Evolutionary conservation across 2,888 invertebrate genomes (phyloP), one percentile per base, ranked within the genome.

Genomic region (Criorhina ranunculi): DNA sequence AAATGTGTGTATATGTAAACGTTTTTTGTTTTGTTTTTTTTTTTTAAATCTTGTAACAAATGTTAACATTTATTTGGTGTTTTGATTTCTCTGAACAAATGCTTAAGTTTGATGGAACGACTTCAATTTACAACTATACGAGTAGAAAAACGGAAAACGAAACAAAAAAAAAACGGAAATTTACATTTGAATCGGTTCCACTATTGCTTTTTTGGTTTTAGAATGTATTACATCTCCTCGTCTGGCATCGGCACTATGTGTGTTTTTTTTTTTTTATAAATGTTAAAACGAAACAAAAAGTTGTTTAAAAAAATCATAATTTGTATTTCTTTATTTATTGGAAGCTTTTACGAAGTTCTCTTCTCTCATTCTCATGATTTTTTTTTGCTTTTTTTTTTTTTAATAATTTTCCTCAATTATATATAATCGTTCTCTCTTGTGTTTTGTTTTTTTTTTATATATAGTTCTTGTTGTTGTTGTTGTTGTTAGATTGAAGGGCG

Each of bases 401-500:
- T 55, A 49, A 62, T 73, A 53, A 64, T 51, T 78, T 62, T 75
- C 70, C 62, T 78, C 67, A 79, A 79, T 85, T 79, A 75, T 79
- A 75, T 76, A 80, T 79, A 66, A 80, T 85, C 80, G 79, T 85
- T 85, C 73, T 83, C 70, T 79, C 53, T 75, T 85, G 70, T 44
- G 55, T 85, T 79, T 85, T 80, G 53, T 80, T 85, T 87, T 37
- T 73, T 80, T 85, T 87, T 37, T 73, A 67, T 73, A 70, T 75
- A 79, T 75, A 79, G 79, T 85, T 79, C 75, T 79, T 83, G 78
- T 73, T 83, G 83, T 88, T 87, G 77, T 60, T 78, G 81, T 87
- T 86, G 67, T 88, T 87, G 79, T 87, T 89, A 85, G 86, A 88
- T 89, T 90, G 89, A 90, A 91, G 91, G 91, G 91, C 91, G 91